Conservation (phyloP, 2,113 vertebrate genomes). For the Mustelus asterias region DNA sequence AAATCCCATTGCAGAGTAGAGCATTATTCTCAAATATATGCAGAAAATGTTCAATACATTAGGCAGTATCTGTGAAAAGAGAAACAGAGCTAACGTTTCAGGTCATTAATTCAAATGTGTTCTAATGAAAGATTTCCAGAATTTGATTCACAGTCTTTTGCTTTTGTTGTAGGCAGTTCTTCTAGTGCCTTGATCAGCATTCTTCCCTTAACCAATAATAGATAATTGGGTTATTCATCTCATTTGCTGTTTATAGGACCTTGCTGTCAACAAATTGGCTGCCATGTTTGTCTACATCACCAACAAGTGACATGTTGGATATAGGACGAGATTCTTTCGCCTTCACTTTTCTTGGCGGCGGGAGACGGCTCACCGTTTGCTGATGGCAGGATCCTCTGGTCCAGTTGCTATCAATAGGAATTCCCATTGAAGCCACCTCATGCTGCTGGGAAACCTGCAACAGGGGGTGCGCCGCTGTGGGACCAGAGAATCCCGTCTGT, state of each 20-base stretch:
- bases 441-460: too few species aligned
- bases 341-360: too few species aligned
- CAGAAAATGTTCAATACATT: not conserved
- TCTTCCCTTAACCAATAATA: not conserved
- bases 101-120: not conserved
- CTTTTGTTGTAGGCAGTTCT: not conserved
- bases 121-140: not conserved
- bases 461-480: too few species aligned
- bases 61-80: not conserved
- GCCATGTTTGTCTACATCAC: not conserved
- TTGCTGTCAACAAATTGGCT: not conserved
- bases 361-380: too few species aligned
- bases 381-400: too few species aligned
- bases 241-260: not conserved
- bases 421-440: too few species aligned
- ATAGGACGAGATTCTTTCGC: too few species aligned
- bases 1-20: not conserved
- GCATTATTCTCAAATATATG: not conserved
- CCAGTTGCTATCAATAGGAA: too few species aligned
- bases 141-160: not conserved
- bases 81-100: not conserved
- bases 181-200: not conserved
- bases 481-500: too few species aligned
- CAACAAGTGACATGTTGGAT: not conserved
- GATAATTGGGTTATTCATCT: not conserved